Evolutionary conservation across 2,888 invertebrate species (phyloP).

Genomic region (Aphodius granarius): DNA sequence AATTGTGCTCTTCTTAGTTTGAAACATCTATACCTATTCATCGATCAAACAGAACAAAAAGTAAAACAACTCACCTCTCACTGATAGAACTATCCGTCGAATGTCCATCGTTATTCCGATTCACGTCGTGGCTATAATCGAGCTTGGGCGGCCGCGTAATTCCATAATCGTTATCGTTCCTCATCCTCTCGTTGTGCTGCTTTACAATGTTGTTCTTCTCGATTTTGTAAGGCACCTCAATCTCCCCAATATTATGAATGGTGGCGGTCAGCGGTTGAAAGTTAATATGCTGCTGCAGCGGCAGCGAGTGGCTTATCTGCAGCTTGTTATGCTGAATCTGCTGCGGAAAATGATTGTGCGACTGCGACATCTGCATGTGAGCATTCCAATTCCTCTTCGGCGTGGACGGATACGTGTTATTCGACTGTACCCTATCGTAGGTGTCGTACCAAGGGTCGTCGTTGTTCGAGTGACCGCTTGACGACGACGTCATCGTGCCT

Average conservation of each 20-base stretch:
- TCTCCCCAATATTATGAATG: conserved; percentile 50
- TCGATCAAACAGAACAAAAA: too few species aligned
- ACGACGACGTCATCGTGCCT: conserved; percentile 62
- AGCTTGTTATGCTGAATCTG: conserved; percentile 51
- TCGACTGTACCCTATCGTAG: conserved; percentile 41
- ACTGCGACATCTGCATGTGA: conserved; percentile 44
- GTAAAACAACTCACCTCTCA: conserved; percentile 40
- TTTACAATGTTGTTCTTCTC: conserved; percentile 46
- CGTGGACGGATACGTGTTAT: conserved; percentile 50
- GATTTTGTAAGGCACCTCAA: conserved; percentile 45
- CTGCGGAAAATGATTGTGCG: conserved; percentile 50
- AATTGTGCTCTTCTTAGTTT: too few species aligned
- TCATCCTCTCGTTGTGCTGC: conserved; percentile 49
- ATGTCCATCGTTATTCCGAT: conserved; percentile 51
- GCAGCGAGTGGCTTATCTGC: conserved; percentile 54
- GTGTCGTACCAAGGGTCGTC: conserved; percentile 69
- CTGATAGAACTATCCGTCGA: conserved; percentile 59
- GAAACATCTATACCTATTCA: too few species aligned
- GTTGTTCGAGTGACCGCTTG: conserved; percentile 64
- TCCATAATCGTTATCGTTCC: conserved; percentile 56
- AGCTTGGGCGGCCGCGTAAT: conserved; percentile 48
- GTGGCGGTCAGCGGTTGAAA: conserved; percentile 51
- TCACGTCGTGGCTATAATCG: conserved; percentile 37
- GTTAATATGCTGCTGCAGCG: conserved; percentile 52
- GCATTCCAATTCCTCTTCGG: conserved; percentile 50